Conservation (phyloP, 1,140 invertebrate genomes). For the Drosophila pseudoananassae region DNA sequence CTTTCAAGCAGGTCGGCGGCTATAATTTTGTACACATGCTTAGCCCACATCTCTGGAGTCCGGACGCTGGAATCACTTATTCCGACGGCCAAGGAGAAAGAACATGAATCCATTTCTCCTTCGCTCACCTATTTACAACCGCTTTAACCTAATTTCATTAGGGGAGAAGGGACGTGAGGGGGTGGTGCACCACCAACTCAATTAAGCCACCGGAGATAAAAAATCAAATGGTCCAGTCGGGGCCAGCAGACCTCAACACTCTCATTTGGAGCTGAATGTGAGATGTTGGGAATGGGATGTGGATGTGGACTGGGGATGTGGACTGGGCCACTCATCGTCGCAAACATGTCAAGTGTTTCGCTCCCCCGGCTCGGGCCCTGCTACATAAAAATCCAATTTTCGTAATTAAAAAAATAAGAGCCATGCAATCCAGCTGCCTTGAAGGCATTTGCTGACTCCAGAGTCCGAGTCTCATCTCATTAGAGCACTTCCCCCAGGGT, state of each 20-base stretch:
- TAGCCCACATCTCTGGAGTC: conserved; percentile 15
- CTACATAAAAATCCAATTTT: conserved; percentile 82
- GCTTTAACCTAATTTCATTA: conserved; percentile 79
- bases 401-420: conserved; percentile 81
- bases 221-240: conserved; percentile 59
- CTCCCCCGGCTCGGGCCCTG: conserved; percentile 2
- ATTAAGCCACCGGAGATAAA: conserved; percentile 62
- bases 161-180: not conserved
- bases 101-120: conserved; percentile 28
- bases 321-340: conserved; percentile 50
- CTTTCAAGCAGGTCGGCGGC: conserved; percentile 21
- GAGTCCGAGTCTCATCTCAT: conserved; percentile 68
- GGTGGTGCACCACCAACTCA: conserved; percentile 49
- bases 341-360: conserved; percentile 77
- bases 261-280: conserved; percentile 21
- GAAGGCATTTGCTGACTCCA: conserved; percentile 19
- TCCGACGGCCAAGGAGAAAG: conserved; percentile 1
- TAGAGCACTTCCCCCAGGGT: conserved; percentile 58
- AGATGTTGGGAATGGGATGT: conserved; percentile 9
- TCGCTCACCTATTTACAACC: conserved; percentile 66
- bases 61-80: conserved; percentile 21
- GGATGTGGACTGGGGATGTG: conserved; percentile 6
- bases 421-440: conserved; percentile 32
- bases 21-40: conserved; percentile 17
- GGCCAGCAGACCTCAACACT: conserved; percentile 32